phyloP scores from a whole-genome alignment of 1,140 invertebrate genomes.

The Samia ricini region DNA sequence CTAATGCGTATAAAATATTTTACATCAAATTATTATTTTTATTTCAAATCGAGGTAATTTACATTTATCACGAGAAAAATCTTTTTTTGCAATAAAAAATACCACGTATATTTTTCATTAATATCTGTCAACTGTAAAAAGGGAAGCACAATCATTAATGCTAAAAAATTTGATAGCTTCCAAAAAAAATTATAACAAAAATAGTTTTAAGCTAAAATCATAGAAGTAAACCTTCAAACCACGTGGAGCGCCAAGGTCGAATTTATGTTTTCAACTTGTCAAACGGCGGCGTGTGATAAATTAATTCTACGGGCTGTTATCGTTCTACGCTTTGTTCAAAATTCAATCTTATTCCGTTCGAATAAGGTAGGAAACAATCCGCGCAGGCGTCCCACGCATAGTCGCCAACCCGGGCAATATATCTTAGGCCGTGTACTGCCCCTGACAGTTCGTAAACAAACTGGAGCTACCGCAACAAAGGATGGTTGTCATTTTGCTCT shows the following conservation, averaged over 20 bases:
- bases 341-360: conserved; percentile 28
- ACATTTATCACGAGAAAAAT: no score
- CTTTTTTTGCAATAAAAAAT: no score
- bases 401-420: conserved; percentile 77
- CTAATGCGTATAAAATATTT: no score
- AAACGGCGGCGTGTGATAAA: conserved; percentile 77
- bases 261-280: conserved; percentile 78
- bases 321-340: conserved; percentile 22
- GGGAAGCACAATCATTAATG: neutral
- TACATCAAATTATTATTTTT: no score
- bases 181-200: neutral
- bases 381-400: conserved; percentile 59
- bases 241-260: conserved; percentile 76
- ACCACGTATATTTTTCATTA: no score
- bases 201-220: neutral
- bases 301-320: conserved; percentile 76
- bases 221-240: conserved; percentile 40
- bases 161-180: neutral
- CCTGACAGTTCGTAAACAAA: conserved; percentile 78
- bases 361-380: conserved; percentile 40
- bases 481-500: conserved; percentile 36
- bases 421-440: conserved; percentile 76
- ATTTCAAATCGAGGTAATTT: no score
- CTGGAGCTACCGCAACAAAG: conserved; percentile 75
- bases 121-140: no score